These are phyloP conservation scores for Eptatretus atami DNA, from an alignment of 2,797 vertebrate genomes.

Conservation along the genomic window DNA sequence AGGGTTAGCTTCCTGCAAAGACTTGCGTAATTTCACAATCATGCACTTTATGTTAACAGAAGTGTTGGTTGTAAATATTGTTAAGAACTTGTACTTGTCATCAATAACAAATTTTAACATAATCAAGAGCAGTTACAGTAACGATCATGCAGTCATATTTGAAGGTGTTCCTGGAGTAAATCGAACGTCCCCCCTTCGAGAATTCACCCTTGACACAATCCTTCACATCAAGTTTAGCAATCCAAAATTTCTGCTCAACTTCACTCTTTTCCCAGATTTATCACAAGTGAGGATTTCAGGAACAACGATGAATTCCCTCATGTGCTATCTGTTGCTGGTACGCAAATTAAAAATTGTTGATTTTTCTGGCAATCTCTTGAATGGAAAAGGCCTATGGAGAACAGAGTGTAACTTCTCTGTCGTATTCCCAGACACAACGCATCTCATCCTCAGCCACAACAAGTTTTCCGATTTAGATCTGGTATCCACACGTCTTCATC, in stretches of 20 bases:
- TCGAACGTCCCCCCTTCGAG: not conserved
- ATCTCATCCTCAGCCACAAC: conserved; percentile 3
- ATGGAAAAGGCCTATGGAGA: not conserved
- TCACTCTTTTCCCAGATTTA: conserved; percentile 4
- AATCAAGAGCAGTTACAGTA: not conserved
- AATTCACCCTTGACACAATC: not conserved
- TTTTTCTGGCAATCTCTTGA: not conserved
- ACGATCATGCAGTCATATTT: not conserved
- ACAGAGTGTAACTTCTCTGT: not conserved
- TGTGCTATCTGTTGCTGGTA: not conserved
- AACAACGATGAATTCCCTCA: conserved; percentile 1
- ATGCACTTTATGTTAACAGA: not conserved
- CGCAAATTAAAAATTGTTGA: no score
- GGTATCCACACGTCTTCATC: not conserved
- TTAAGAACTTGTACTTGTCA: conserved; percentile 1
- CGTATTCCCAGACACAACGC: not conserved
- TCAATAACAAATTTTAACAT: not conserved
- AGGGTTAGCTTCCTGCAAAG: not conserved
- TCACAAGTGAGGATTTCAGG: conserved; percentile 1
- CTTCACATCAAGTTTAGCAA: conserved; percentile 3
- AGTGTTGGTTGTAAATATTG: not conserved
- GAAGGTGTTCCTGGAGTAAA: not conserved
- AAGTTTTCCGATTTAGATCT: conserved; percentile 2
- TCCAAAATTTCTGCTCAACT: conserved; percentile 1
- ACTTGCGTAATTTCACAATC: not conserved